Evolutionary conservation across 2,113 vertebrate species (phyloP).

Genomic region (Pitta sordida): DNA sequence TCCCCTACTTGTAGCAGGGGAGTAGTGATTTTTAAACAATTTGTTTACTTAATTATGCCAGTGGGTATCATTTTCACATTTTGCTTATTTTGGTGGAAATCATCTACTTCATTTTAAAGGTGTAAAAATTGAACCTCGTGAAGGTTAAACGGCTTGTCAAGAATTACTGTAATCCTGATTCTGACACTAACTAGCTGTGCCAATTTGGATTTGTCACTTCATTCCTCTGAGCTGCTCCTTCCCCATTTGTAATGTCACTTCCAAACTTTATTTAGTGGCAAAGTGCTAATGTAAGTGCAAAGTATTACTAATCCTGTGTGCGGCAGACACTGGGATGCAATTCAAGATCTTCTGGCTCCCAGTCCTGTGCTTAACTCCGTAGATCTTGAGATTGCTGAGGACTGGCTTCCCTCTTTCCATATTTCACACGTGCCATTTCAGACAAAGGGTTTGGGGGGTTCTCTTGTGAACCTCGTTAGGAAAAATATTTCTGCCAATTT

Average conservation of each 20-base stretch:
- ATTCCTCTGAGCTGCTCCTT: slow-evolving; percentile 60
- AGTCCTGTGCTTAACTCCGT: slow-evolving; percentile 17
- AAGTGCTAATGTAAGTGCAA: slow-evolving; percentile 67
- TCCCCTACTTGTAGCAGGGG: not conserved
- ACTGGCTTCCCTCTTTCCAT: not conserved
- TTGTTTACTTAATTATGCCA: slow-evolving; percentile 44
- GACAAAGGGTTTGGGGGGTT: not conserved
- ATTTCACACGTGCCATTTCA: not conserved
- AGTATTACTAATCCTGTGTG: slow-evolving; percentile 67
- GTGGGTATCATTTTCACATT: slow-evolving; percentile 36
- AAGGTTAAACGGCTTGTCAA: slow-evolving; percentile 64
- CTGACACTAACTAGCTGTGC: slow-evolving; percentile 65
- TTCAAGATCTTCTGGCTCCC: slow-evolving; percentile 66
- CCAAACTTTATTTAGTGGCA: slow-evolving; percentile 69
- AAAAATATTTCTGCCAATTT: not conserved
- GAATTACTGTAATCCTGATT: slow-evolving; percentile 65
- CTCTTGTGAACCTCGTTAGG: not conserved
- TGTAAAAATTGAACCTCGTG: slow-evolving; percentile 41
- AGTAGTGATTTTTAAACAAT: slow-evolving; percentile 18
- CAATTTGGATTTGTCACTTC: slow-evolving; percentile 66
- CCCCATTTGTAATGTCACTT: slow-evolving; percentile 56
- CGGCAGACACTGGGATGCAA: slow-evolving; percentile 62
- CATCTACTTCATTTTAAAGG: slow-evolving; percentile 42
- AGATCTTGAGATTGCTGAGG: slow-evolving; percentile 20
- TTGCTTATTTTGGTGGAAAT: slow-evolving; percentile 2